phyloP scores from a whole-genome alignment of 92 coral and sea anemone genomes.

The Bergia sp. region DNA sequence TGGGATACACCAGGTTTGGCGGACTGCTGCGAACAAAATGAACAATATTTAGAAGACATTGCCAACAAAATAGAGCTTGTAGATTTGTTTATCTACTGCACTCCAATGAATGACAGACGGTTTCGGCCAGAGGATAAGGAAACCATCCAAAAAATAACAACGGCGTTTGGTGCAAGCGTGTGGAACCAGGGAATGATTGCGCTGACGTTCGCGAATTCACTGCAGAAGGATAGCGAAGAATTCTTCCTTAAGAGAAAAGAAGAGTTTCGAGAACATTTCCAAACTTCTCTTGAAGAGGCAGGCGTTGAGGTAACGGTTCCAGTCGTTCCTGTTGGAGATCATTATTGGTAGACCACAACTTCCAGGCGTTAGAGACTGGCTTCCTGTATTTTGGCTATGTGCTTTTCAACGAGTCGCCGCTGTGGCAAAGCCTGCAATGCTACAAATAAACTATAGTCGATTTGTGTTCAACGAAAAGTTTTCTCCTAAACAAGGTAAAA shows the following conservation, averaged over 20 bases:
- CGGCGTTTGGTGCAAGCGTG: neutral
- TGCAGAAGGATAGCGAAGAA: neutral
- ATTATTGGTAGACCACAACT: slow-evolving; percentile 2
- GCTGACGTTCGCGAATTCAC: neutral
- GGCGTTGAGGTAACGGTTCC: neutral
- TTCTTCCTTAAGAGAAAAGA: neutral
- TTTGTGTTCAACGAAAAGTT: neutral
- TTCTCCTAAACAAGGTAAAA: neutral
- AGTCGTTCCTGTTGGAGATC: slow-evolving; percentile 3
- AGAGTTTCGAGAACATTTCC: neutral
- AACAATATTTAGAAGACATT: neutral
- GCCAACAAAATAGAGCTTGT: neutral
- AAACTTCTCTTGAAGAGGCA: neutral
- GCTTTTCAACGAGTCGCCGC: neutral
- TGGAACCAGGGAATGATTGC: neutral
- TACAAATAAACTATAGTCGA: neutral
- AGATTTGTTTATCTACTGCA: neutral
- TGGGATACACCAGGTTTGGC: neutral
- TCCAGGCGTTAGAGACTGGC: neutral
- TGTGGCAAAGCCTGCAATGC: slow-evolving; percentile 4
- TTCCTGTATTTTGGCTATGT: neutral
- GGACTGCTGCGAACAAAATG: neutral
- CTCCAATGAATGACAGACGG: neutral
- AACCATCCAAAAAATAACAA: neutral
- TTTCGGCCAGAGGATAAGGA: slow-evolving; percentile 1